Evolutionary conservation across 2,113 vertebrate species (phyloP).

Genomic region (Lutjanus erythropterus): DNA sequence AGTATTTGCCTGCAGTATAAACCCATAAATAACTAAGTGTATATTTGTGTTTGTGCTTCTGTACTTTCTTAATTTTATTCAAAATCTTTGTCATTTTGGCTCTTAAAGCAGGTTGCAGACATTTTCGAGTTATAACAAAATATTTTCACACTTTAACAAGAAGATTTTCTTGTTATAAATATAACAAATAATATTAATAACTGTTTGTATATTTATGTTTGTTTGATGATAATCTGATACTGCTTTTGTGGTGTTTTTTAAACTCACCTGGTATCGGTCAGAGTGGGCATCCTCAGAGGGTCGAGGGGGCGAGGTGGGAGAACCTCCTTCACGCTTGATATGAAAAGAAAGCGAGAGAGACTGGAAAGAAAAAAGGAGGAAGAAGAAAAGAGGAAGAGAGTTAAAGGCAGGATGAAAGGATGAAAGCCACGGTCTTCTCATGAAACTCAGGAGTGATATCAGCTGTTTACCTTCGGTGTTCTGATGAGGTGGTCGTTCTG

Average conservation of each 20-base stretch:
- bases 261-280: slow-evolving; percentile 94
- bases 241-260: background rate
- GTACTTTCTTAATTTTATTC: background rate
- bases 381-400: background rate
- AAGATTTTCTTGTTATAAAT: too few relatives aligned
- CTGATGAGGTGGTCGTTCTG: slow-evolving; percentile 71
- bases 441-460: background rate
- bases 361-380: slow-evolving; percentile 33
- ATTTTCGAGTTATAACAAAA: too few relatives aligned
- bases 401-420: slow-evolving; percentile 8
- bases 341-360: slow-evolving; percentile 87
- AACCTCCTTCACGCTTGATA: slow-evolving; percentile 95
- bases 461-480: slow-evolving; percentile 74
- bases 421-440: background rate
- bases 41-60: background rate
- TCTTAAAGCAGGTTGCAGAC: too few relatives aligned
- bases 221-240: background rate
- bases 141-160: too few relatives aligned
- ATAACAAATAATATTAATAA: too few relatives aligned
- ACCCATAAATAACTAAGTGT: background rate
- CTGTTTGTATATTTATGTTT: too few relatives aligned
- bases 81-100: too few relatives aligned
- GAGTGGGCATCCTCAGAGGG: slow-evolving; percentile 92
- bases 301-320: slow-evolving; percentile 90
- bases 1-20: background rate